phyloP scores from a whole-genome alignment of 1,140 invertebrate genomes.

The Zaprionus inermis region DNA sequence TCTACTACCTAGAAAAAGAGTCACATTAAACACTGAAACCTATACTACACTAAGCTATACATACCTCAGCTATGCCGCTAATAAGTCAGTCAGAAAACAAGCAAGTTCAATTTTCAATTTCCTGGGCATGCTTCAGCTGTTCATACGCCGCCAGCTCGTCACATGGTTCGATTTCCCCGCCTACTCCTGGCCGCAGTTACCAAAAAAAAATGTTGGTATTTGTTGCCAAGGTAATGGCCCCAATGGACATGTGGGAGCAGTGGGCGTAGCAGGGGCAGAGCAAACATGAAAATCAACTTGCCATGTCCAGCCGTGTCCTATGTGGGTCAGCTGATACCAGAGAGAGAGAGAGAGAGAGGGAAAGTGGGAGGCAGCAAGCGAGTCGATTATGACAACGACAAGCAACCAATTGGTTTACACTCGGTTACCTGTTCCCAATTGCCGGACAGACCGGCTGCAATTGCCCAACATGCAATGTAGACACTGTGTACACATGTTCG shows the following conservation, averaged over 20 bases:
- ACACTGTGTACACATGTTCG: constrained; percentile 1
- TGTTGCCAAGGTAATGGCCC: constrained; percentile 38
- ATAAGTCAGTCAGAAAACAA: background rate
- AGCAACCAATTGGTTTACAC: constrained; percentile 41
- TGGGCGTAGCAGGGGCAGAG: background rate
- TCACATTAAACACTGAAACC: too few species aligned
- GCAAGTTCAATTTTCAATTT: background rate
- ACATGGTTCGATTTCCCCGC: constrained; percentile 9
- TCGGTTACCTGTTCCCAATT: constrained; percentile 29
- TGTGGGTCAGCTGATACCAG: constrained; percentile 50
- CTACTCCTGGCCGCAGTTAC: constrained; percentile 15
- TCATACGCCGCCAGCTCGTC: constrained; percentile 19
- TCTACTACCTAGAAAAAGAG: too few species aligned
- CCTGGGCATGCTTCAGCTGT: constrained; percentile 20
- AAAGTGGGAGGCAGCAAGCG: background rate
- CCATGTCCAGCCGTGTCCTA: constrained; percentile 49
- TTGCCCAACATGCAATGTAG: constrained; percentile 12
- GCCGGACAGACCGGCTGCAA: constrained; percentile 7
- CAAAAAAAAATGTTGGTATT: constrained; percentile 16
- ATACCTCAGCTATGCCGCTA: background rate
- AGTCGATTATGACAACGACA: constrained; percentile 35
- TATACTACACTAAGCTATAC: background rate
- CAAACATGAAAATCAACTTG: constrained; percentile 48
- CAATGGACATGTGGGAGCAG: background rate
- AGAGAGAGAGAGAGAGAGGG: background rate